phyloP scores from a whole-genome alignment of 1,140 invertebrate genomes.

The Scylla paramamosain region DNA sequence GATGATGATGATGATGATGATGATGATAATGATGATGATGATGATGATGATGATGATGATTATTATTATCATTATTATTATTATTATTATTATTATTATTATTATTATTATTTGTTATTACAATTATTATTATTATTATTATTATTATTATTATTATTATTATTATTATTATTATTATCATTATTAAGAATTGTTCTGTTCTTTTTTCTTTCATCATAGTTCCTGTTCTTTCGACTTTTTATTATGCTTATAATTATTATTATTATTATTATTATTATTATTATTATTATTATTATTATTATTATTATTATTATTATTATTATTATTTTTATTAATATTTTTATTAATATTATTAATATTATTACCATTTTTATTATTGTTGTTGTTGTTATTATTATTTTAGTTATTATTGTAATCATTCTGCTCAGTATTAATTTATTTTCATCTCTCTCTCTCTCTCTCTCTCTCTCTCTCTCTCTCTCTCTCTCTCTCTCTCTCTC shows the following conservation, averaged over 20 bases:
- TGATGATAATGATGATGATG: too few species aligned
- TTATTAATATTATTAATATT: neutral
- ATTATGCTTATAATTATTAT: neutral
- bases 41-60: too few species aligned
- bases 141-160: slow-evolving; percentile 26
- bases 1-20: too few species aligned
- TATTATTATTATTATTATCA: neutral
- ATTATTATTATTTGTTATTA: too few species aligned
- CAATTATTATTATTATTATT: slow-evolving; percentile 17
- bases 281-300: neutral
- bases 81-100: too few species aligned
- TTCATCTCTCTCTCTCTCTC: neutral
- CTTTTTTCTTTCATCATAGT: neutral
- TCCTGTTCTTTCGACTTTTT: neutral
- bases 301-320: neutral
- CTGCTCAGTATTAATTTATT: neutral
- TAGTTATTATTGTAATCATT: neutral
- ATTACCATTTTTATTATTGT: neutral
- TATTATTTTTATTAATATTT: neutral
- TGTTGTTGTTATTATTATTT: neutral
- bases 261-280: neutral
- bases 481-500: too few species aligned
- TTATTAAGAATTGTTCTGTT: neutral
- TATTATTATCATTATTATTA: too few species aligned
- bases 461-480: too few species aligned